Base-by-base conservation (phyloP, 2,797 vertebrate species). In the Sternarchorhynchus goeldii region DNA sequence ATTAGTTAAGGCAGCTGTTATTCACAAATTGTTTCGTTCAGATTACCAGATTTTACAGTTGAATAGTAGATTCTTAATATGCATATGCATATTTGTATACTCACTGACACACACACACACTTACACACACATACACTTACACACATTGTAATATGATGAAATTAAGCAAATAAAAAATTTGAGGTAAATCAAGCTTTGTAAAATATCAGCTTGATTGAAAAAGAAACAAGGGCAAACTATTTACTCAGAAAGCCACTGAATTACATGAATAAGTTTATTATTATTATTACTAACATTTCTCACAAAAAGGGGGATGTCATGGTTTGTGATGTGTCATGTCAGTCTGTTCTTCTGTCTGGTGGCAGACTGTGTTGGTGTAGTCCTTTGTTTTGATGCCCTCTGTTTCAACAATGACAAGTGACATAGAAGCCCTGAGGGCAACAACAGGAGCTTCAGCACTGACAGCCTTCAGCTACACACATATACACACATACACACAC, bases 321-420 rank as follows among this genome's bases (percentile, higher is more conserved):
- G 36, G 25, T 12, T 39, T 66, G 64, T 41, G 64, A 45, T 66
- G 53, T 41, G 50, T 31, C 31, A 41, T n/a, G 2, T 18, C 14
- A 20, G 31, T 41, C 25, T 64, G 2, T 25, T 34, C 20, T 67
- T 39, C 85, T 45, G 95, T 81, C 93, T 99, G 85, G 94, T 99
- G 21, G 97, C 96, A 63, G 97, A 99, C 91, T 98, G 96, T 57
- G 94, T 98, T 55, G 97, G 97, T 73, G 97, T 96, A 85, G 96
- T 99, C 84, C 85, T 99, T 86, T 97, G 96, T 81, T 99, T 99
- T 69, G 97, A 99, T 85, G 96, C 96, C 64, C 93, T 99, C 85
- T 99, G 97, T 91, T 96, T 92, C 85, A 96, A 94, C 76, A 66
- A 73, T 7, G 80, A 85, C 82, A 81, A 68, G 45, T 71, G 53